A percentile compares a stretch with the other conserved stretches of the same genome.
Conservation (phyloP, 2,888 invertebrate genomes). For the Shargacucullia verbasci region DNA sequence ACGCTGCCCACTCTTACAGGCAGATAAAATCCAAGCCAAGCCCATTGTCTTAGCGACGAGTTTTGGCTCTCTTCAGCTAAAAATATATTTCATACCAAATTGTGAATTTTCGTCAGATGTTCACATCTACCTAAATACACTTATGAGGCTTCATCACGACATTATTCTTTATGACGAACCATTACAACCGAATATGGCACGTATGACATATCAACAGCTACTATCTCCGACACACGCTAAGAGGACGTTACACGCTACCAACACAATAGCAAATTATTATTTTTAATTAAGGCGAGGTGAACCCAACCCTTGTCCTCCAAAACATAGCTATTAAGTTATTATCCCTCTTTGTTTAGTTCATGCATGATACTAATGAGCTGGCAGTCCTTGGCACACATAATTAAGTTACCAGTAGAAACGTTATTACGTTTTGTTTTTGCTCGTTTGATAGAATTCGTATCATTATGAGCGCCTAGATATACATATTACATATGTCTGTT, state of each 20-base stretch:
- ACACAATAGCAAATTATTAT: conserved; percentile 40
- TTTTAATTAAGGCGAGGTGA: conserved; percentile 45
- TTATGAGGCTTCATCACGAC: background rate
- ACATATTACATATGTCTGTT: background rate
- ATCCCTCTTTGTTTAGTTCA: conserved; percentile 57
- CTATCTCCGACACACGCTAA: conserved; percentile 36
- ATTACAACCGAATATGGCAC: too few species aligned
- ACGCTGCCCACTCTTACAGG: too few species aligned
- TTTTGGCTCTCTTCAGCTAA: too few species aligned
- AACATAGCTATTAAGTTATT: conserved; percentile 39
- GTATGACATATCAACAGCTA: background rate
- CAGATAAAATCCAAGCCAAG: too few species aligned
- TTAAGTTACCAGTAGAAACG: conserved; percentile 44
- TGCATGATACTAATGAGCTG: conserved; percentile 57
- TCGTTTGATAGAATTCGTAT: conserved; percentile 28
- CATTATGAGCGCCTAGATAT: conserved; percentile 14
- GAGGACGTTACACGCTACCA: conserved; percentile 35
- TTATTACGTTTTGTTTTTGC: conserved; percentile 31
- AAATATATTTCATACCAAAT: too few species aligned
- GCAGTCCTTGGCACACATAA: conserved; percentile 63
- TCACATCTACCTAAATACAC: too few species aligned
- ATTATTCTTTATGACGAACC: background rate
- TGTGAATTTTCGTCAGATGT: too few species aligned
- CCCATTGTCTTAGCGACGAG: too few species aligned
- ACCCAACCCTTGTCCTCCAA: conserved; percentile 56